phyloP scores from a whole-genome alignment of 2,113 vertebrate species.

The Lutjanus erythropterus region DNA sequence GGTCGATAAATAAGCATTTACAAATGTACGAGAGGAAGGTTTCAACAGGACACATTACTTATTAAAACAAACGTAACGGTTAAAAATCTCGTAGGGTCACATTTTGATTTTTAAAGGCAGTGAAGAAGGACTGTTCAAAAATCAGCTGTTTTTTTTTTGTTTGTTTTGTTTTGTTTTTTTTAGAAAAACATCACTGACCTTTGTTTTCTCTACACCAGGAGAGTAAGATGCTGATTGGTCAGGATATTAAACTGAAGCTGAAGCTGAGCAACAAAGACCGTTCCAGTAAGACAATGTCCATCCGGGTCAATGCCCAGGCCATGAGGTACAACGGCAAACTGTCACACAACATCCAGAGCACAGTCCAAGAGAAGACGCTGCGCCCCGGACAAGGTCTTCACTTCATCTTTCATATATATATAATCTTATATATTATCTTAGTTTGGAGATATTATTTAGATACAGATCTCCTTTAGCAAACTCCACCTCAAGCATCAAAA shows the following conservation, averaged over 20 bases:
- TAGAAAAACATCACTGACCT: background rate
- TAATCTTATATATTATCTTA: too few relatives aligned
- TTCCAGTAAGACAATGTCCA: background rate
- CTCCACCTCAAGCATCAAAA: background rate
- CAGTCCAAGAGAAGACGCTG: background rate
- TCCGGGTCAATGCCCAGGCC: constrained; percentile 1
- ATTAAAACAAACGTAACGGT: too few relatives aligned
- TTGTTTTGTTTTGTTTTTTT: too few relatives aligned
- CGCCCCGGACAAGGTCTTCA: background rate
- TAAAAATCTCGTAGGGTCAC: too few relatives aligned
- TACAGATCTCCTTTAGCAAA: background rate
- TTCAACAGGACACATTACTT: too few relatives aligned
- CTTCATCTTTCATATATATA: too few relatives aligned
- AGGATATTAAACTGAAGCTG: background rate
- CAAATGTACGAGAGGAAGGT: too few relatives aligned
- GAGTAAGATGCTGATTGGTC: background rate
- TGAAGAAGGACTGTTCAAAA: too few relatives aligned
- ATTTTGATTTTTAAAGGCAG: too few relatives aligned
- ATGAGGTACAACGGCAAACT: constrained; percentile 5
- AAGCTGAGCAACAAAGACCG: background rate
- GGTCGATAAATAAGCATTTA: too few relatives aligned
- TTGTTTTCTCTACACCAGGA: background rate
- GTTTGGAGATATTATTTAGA: background rate
- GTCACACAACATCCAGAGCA: background rate
- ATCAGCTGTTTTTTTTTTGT: too few relatives aligned